A percentile compares a stretch with the other conserved stretches of the same genome.
These are phyloP conservation scores for Zalophus californianus DNA, from an alignment of 2,797 vertebrate species.

Conservation along the genomic window DNA sequence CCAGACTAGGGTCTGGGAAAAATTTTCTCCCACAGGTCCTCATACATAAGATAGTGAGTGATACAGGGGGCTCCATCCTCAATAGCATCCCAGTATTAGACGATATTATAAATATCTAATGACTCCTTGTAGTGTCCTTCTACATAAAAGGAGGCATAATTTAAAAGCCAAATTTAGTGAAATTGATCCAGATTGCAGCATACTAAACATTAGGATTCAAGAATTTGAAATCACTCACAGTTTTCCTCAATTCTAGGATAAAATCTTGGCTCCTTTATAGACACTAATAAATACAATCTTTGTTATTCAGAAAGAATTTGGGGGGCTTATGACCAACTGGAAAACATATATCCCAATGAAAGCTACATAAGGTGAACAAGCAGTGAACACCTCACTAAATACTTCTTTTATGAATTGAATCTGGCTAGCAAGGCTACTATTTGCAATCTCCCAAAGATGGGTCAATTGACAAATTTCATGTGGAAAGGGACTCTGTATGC, in stretches of 20 bases:
- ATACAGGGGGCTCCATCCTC: neutral
- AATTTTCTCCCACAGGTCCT: neutral
- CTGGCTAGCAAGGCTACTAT: neutral
- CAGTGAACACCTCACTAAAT: neutral
- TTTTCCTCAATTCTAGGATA: neutral
- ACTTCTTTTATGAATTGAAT: neutral
- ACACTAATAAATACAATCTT: neutral
- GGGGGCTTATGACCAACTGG: neutral
- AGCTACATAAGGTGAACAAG: neutral
- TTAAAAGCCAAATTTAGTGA: conserved; percentile 37
- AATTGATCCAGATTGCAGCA: neutral
- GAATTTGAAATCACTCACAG: neutral
- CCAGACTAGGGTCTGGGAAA: neutral
- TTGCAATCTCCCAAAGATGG: neutral
- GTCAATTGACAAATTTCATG: neutral
- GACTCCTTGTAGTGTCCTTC: neutral
- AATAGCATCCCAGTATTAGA: neutral
- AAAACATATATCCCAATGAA: conserved; percentile 23
- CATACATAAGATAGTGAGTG: neutral
- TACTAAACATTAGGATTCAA: neutral
- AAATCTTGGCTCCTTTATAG: neutral
- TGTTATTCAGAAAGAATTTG: neutral
- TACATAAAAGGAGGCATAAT: neutral
- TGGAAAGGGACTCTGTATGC: neutral
- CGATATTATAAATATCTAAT: neutral